A percentile compares a stretch with the other conserved stretches of the same genome.
These are phyloP conservation scores for Subacronicta megacephala DNA, from an alignment of 2,888 invertebrate species.

Conservation along the genomic window DNA sequence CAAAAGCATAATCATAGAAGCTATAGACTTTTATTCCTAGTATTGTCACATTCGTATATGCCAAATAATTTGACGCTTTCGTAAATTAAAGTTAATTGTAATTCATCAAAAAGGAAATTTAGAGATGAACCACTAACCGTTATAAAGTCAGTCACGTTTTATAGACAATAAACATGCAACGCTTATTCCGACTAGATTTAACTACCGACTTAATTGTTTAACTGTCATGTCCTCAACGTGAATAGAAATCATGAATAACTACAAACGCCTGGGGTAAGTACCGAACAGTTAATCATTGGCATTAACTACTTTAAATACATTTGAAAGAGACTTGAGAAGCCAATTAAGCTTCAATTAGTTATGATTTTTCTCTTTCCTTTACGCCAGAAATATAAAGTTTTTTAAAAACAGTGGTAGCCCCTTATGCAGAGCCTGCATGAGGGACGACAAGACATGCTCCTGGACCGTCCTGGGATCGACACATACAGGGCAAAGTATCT, in stretches of 20 bases:
- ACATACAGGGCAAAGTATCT: no score
- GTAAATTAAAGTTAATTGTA: conserved; percentile 21
- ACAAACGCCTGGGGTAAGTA: conserved; percentile 12
- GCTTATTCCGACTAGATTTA: conserved; percentile 26
- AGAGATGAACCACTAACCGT: conserved; percentile 34
- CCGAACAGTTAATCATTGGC: neutral
- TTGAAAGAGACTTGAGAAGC: no score
- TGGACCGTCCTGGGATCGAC: no score
- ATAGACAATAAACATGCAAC: conserved; percentile 49
- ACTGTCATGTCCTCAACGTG: conserved; percentile 47
- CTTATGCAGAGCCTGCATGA: no score
- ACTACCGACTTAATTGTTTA: conserved; percentile 36
- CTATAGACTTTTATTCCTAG: neutral
- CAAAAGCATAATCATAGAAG: neutral
- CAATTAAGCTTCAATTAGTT: no score
- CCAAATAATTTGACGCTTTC: conserved; percentile 36
- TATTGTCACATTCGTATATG: conserved; percentile 6
- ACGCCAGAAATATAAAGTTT: no score
- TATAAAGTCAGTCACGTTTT: conserved; percentile 41
- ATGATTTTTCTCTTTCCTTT: no score
- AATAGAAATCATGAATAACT: conserved; percentile 50
- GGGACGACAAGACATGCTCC: no score
- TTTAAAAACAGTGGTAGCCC: no score
- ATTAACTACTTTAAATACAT: neutral
- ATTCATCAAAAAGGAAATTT: conserved; percentile 39